phyloP scores from a whole-genome alignment of 2,797 vertebrate species.

The Melanotaenia parkinsoni region DNA sequence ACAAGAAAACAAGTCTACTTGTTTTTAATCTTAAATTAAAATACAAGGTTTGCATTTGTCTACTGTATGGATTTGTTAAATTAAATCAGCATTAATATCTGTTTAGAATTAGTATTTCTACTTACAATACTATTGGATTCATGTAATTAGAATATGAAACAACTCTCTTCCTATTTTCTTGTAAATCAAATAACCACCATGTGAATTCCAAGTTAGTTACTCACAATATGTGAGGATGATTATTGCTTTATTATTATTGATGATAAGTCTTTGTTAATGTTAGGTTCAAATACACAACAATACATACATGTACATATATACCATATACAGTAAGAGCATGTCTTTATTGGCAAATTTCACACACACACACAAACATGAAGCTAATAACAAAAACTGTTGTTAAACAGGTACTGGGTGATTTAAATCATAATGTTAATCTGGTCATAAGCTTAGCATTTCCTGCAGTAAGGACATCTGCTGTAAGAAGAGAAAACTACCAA shows the following conservation, averaged over 20 bases:
- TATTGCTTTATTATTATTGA: neutral
- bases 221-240: neutral
- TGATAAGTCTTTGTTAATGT: neutral
- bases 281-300: neutral
- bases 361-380: no score
- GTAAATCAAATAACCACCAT: neutral
- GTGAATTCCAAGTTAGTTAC: neutral
- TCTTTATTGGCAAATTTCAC: neutral
- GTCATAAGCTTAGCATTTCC: constrained; percentile 28
- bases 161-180: neutral
- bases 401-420: neutral
- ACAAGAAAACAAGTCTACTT: neutral
- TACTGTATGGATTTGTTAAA: neutral
- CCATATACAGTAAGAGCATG: no score
- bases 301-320: neutral
- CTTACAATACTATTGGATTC: neutral
- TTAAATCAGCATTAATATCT: neutral
- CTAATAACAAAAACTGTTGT: neutral
- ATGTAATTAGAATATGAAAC: neutral
- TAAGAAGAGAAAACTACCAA: constrained; percentile 22
- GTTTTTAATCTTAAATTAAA: neutral
- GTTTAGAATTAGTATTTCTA: neutral
- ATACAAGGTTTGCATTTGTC: neutral
- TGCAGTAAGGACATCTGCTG: constrained; percentile 19
- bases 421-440: constrained; percentile 12